Evolutionary conservation across 2,113 vertebrate genomes (phyloP), one percentile per base, ranked within the genome.

Genomic region (Microtus montanus): DNA sequence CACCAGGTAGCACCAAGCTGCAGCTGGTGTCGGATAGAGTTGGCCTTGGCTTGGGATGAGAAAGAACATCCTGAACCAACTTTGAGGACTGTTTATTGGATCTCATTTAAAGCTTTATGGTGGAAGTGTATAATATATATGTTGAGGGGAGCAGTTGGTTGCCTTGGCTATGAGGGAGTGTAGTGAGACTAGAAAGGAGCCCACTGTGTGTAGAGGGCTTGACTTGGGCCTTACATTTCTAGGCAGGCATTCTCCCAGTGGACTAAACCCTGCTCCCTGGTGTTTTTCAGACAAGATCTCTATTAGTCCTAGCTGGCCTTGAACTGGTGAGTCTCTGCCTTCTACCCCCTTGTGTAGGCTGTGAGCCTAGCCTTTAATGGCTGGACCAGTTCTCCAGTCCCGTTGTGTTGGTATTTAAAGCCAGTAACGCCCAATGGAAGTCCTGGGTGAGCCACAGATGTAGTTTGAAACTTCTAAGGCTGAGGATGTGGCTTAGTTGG

Each of bases 71-170:
- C 17, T 26, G 30, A 22, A 52, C 41, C 9, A n/a, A 12, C 24
- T 47, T 26, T 0, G 2, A n/a, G 68, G 58, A 15, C 4, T 28
- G 54, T 58, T 58, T 58, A 19, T 89, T 58, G 26, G 52, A 1
- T 35, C 54, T 33, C 26, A 28, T 3, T 2, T 1, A 2, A 47
- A 8, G 35, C 2, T 35, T 49, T 22, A 1, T 84, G 61, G 61
- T 24, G 7, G 63, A 6, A 15, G 17, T 63, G 12, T 71, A 1
- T 20, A 9, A 0, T 14, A 0, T 35, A 2, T n/a, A 11, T 49
- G 26, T 30, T 11, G 2, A 41, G 41, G 4, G 17, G 3, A 44
- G 28, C 52, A 10, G 22, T 13, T 52, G 44, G 49, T 35, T 7
- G 54, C n/a, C 78, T 52, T 0, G 44, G 26, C 3, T 66, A 3